Evolutionary conservation across 53 echinoderm and acorn worm species (phyloP), one percentile per base, ranked within the genome.

Genomic region (Pentamera pediparva): DNA sequence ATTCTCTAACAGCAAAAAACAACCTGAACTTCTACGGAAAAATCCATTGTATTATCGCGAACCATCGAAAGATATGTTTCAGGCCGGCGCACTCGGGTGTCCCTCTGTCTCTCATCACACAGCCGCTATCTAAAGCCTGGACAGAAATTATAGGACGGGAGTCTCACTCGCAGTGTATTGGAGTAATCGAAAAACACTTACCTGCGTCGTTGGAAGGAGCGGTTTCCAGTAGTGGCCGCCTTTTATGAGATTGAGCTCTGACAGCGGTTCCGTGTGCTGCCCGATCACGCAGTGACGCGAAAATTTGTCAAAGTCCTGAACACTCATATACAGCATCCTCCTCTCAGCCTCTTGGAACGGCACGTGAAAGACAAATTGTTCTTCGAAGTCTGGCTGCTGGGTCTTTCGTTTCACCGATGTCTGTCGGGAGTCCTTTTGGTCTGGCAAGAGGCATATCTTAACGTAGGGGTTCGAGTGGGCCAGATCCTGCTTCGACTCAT

Each of bases 391-490:
- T 12, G 98, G 98, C 31, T 91, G 79, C 62, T 98, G 98, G 15
- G 98, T 92, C 80, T 98, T 98, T 62, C 81, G 59, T 54, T 92
- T 92, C 1, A 98, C 98, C 12, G 86, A 78, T n/a, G 98, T 91
- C 77, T 96, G 98, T 38, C 83, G 72, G 21, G 98, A 91, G 31
- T 91, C 91, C 48, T 91, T 96, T 70, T 96, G 98, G 57, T 96
- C 98, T 2, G 98, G 98, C 18, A 96, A 76, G 35, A 96, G 89
- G 79, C 91, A 92, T 31, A 96, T 86, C 69, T 96, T 96, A 48
- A 96, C 98, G 60, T 96, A 96, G 1, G 98, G 98, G 45, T 96
- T 96, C 51, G 98, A 98, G 75, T 98, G 98, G 38, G 98, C 89
- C 43, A 98, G 61, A 79, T 98, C 92, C 70, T 89, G 89, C 31